These are phyloP conservation scores for Drosophila equinoxialis DNA, from an alignment of 1,140 invertebrate species.

Conservation along the genomic window DNA sequence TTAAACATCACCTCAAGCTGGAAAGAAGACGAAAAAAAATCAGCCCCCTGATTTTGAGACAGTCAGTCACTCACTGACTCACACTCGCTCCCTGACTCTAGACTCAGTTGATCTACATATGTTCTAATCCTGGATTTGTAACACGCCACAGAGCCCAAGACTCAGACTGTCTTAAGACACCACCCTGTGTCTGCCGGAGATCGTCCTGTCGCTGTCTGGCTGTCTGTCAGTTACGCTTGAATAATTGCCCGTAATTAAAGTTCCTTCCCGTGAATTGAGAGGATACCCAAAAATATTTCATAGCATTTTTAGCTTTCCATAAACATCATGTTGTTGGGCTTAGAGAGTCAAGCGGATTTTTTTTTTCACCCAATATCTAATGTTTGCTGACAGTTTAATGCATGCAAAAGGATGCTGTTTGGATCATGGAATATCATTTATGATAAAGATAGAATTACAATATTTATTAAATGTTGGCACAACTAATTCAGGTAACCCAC, in stretches of 20 bases:
- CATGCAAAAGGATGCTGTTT: slow-evolving; percentile 8
- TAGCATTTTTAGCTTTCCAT: slow-evolving; percentile 60
- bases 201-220: slow-evolving; percentile 9
- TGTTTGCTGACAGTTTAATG: slow-evolving; percentile 47
- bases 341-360: slow-evolving; percentile 60
- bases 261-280: slow-evolving; percentile 34
- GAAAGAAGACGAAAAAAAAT: slow-evolving; percentile 48
- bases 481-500: no score
- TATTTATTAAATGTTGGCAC: no score
- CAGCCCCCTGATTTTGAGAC: slow-evolving; percentile 27
- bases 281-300: slow-evolving; percentile 6
- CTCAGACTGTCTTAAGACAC: slow-evolving; percentile 17
- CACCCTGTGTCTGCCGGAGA: slow-evolving; percentile 18
- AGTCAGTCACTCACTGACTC: neutral
- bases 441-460: slow-evolving; percentile 8
- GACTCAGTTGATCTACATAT: slow-evolving; percentile 68
- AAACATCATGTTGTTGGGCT: slow-evolving; percentile 39
- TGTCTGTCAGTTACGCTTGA: slow-evolving; percentile 68
- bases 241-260: slow-evolving; percentile 79
- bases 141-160: slow-evolving; percentile 48
- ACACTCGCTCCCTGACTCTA: neutral
- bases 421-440: slow-evolving; percentile 1
- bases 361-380: slow-evolving; percentile 13
- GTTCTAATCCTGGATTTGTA: slow-evolving; percentile 77
- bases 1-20: slow-evolving; percentile 55